Evolutionary conservation across 2,888 invertebrate species (phyloP), one percentile per base, ranked within the genome.

Genomic region (Acanthosepion lycidas): DNA sequence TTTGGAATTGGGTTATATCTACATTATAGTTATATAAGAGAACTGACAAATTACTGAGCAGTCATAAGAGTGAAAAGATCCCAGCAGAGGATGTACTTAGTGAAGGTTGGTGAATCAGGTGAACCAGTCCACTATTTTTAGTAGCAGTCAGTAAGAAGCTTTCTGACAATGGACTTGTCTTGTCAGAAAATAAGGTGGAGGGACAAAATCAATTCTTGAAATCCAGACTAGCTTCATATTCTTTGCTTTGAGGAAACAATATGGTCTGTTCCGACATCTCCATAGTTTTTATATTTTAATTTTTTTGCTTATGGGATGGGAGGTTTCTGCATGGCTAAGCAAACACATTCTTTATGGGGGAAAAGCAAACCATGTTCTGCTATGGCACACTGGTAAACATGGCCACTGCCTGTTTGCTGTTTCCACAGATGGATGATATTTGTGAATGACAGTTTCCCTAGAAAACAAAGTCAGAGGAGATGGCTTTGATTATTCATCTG

Each of bases 381-480:
- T n/a, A 12, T 78, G n/a, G 78, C 8, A 78, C n/a, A 78, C n/a
- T n/a, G 78, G n/a, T 78, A 78, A 78, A n/a, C 78, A 78, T 33
- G 78, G 78, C 78, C 78, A 78, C 59, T 5, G n/a, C 33, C 78
- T 78, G 78, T 78, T 78, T 78, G 78, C 78, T 33, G n/a, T n/a
- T 78, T 78, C 78, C n/a, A 33, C 78, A 78, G 18, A 78, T 78
- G 78, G 78, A 33, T 78, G 78, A 78, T 78, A 78, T 78, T 78
- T n/a, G n/a, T 78, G 78, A 78, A 78, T 78, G 33, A 78, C n/a
- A n/a, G 78, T n/a, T 78, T 78, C 78, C 78, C 12, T n/a, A n/a
- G n/a, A 78, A 78, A 78, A n/a, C 78, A 78, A n/a, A 78, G 78
- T 78, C 78, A n/a, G n/a, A n/a, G n/a, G n/a, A 78, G 78, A 78